Percentiles rank a stretch among this genome's conserved stretches.
These are phyloP conservation scores for Thera britannica DNA, from an alignment of 2,888 invertebrate genomes.

Conservation along the genomic window DNA sequence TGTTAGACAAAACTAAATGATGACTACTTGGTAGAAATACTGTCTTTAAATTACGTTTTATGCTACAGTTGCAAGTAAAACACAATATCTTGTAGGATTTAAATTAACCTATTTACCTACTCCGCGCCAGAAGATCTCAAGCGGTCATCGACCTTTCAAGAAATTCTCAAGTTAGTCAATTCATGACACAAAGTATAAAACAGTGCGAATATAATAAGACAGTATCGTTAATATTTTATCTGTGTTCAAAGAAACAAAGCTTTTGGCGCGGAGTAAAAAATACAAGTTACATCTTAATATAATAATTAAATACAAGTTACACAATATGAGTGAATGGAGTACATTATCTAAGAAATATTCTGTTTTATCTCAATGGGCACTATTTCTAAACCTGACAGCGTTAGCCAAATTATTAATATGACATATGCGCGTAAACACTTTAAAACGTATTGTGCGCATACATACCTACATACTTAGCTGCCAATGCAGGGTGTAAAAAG, in stretches of 20 bases:
- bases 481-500: too few relatives aligned
- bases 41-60: too few relatives aligned
- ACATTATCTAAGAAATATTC: not conserved
- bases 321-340: too few relatives aligned
- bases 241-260: not conserved
- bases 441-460: not conserved
- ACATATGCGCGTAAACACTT: not conserved
- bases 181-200: not conserved
- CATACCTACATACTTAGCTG: too few relatives aligned
- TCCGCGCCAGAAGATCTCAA: constrained; percentile 6
- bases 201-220: too few relatives aligned
- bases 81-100: too few relatives aligned
- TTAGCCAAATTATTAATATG: not conserved
- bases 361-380: constrained; percentile 8
- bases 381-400: not conserved
- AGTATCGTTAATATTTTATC: not conserved
- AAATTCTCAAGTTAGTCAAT: not conserved
- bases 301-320: too few relatives aligned
- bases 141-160: not conserved
- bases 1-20: too few relatives aligned
- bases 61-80: too few relatives aligned
- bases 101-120: not conserved
- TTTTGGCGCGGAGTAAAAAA: constrained; percentile 8
- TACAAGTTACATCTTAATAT: not conserved
- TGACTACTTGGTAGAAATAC: too few relatives aligned